Conservation (phyloP, 2,797 vertebrate species). For the Microchirus variegatus region DNA sequence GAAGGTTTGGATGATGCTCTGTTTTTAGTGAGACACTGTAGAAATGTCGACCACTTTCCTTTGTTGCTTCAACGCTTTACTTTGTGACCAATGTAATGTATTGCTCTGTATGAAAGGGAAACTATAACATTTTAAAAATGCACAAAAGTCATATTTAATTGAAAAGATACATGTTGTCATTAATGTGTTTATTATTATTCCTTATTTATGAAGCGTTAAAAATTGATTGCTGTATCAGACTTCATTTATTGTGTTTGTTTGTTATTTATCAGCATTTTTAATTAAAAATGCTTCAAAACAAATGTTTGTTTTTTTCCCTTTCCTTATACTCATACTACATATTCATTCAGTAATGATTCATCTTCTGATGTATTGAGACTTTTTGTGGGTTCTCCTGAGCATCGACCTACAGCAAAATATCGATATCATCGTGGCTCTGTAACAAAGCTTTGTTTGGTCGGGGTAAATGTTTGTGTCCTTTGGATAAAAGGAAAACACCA, state of each 20-base stretch:
- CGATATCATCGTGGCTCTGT: too few relatives aligned
- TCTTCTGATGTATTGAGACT: neutral
- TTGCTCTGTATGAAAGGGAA: slow-evolving; percentile 40
- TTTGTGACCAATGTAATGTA: slow-evolving; percentile 75
- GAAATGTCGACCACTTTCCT: slow-evolving; percentile 28
- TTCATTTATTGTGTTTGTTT: slow-evolving; percentile 62
- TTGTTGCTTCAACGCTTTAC: slow-evolving; percentile 45
- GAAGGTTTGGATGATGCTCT: slow-evolving; percentile 26
- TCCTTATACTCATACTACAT: neutral
- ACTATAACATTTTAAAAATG: slow-evolving; percentile 26
- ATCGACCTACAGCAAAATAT: neutral
- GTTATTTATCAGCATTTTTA: slow-evolving; percentile 60
- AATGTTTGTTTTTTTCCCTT: slow-evolving; percentile 8
- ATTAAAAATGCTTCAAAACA: slow-evolving; percentile 66
- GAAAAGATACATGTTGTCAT: slow-evolving; percentile 31
- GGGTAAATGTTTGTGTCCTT: too few relatives aligned
- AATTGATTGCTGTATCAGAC: slow-evolving; percentile 36
- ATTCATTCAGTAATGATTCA: neutral
- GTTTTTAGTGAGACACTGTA: slow-evolving; percentile 15
- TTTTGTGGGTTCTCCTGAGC: neutral
- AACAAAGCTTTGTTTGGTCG: too few relatives aligned
- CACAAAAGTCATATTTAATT: slow-evolving; percentile 28
- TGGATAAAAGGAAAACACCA: too few relatives aligned
- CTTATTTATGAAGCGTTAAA: slow-evolving; percentile 49
- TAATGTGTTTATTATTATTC: slow-evolving; percentile 39